Conservation (phyloP, 2,113 vertebrate species). For the Orycteropus afer region DNA sequence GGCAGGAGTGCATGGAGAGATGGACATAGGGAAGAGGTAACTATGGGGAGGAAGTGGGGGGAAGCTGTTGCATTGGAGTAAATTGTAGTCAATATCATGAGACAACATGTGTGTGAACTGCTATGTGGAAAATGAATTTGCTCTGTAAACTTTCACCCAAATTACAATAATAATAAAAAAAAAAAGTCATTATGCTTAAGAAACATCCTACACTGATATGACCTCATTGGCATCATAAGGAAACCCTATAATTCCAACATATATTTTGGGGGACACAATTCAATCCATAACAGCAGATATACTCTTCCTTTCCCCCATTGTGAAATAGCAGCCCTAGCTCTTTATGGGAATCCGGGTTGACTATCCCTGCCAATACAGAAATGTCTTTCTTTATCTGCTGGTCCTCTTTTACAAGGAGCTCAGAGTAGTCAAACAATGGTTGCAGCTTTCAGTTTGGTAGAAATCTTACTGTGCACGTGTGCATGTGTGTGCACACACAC, state of each 20-base stretch:
- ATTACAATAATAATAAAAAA: no score
- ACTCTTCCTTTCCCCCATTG: background rate
- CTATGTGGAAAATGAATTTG: no score
- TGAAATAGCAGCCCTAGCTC: background rate
- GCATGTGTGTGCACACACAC: background rate
- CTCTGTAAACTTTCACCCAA: no score
- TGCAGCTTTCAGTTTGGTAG: background rate
- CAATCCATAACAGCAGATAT: background rate
- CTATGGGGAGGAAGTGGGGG: no score
- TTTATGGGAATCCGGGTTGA: background rate
- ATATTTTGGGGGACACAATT: background rate
- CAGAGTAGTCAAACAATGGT: background rate
- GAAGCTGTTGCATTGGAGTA: no score
- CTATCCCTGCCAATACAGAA: background rate
- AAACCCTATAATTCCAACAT: background rate
- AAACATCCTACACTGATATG: background rate
- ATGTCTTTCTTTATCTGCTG: background rate
- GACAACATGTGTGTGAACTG: no score
- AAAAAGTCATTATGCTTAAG: background rate
- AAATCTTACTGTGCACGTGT: background rate
- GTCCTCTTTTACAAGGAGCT: background rate
- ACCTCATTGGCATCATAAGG: background rate
- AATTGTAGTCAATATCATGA: no score
- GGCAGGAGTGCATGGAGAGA: no score
- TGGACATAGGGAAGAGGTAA: no score